phyloP scores from a whole-genome alignment of 2,113 vertebrate species.

The Chloroceryle aenea region DNA sequence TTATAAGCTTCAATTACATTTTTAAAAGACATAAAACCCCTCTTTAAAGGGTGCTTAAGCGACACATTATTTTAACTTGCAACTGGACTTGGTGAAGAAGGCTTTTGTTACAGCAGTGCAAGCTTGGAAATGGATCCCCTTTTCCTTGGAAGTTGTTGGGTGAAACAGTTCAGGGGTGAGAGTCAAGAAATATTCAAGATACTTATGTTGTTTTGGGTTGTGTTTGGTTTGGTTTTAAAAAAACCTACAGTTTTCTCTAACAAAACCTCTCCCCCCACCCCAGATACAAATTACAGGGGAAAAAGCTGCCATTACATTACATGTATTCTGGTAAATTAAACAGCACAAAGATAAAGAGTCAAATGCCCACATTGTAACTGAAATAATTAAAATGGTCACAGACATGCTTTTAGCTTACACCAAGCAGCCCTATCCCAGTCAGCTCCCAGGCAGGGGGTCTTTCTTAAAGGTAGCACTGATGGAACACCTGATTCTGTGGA shows the following conservation, averaged over 20 bases:
- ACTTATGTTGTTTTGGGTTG: neutral
- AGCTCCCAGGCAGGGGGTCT: neutral
- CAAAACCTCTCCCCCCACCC: neutral
- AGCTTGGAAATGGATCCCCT: neutral
- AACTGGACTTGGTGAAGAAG: conserved; percentile 4
- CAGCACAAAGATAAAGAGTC: neutral
- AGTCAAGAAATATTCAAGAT: neutral
- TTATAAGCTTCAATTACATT: conserved; percentile 72
- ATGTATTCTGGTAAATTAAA: neutral
- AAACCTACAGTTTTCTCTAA: neutral
- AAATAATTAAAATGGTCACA: neutral
- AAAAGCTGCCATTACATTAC: neutral
- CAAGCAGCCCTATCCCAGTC: neutral
- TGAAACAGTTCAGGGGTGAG: neutral
- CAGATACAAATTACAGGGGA: accelerated
- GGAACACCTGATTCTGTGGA: neutral
- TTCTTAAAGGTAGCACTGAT: neutral
- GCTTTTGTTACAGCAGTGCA: neutral
- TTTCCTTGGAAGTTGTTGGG: neutral
- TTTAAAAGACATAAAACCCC: conserved; percentile 60
- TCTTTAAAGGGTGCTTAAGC: conserved; percentile 54
- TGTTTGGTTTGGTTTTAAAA: neutral
- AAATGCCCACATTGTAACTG: neutral
- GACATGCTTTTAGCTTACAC: neutral
- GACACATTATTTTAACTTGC: conserved; percentile 61